Evolutionary conservation across 2,113 vertebrate species (phyloP).

Genomic region (Nerophis ophidion): DNA sequence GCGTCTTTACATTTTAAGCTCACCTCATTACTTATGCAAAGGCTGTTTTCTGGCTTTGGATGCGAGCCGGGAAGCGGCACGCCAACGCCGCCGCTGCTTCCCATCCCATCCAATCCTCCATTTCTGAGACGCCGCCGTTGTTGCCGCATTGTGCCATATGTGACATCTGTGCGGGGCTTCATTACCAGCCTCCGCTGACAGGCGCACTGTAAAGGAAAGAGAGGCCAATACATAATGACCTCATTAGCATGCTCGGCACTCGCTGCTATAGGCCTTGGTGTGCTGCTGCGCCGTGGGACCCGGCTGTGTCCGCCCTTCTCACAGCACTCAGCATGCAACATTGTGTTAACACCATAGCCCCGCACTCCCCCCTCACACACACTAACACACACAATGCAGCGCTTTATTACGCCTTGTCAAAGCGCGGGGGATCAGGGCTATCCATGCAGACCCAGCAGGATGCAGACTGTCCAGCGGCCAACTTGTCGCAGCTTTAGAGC

Average conservation of each 20-base stretch:
- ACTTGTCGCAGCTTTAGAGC: constrained; percentile 55
- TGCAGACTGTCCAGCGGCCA: constrained; percentile 37
- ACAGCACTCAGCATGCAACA: constrained; percentile 72
- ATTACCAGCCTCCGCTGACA: constrained; percentile 55
- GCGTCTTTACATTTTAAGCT: constrained; percentile 46
- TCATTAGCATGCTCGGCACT: constrained; percentile 77
- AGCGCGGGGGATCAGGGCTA: constrained; percentile 65
- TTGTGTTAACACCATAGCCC: constrained; percentile 69
- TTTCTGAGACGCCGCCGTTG: constrained; percentile 40
- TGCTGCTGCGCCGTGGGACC: constrained; percentile 73
- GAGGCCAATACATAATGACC: constrained; percentile 74
- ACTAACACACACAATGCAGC: constrained; percentile 21
- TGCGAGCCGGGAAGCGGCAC: constrained; percentile 50
- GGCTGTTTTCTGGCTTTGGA: constrained; percentile 40
- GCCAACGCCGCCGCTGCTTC: constrained; percentile 31
- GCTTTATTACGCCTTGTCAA: constrained; percentile 72
- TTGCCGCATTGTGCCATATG: constrained; percentile 70
- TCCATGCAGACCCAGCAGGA: constrained; percentile 58
- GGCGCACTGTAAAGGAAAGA: constrained; percentile 67
- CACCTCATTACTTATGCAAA: constrained; percentile 57
- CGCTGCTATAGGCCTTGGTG: constrained; percentile 68
- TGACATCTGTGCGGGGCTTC: constrained; percentile 71
- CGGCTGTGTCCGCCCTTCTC: constrained; percentile 72
- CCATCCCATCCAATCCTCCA: constrained; percentile 13
- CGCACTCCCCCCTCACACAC: constrained; percentile 54